These are phyloP conservation scores for Pararge aegeria DNA, from an alignment of 1,140 invertebrate genomes.

Conservation along the genomic window DNA sequence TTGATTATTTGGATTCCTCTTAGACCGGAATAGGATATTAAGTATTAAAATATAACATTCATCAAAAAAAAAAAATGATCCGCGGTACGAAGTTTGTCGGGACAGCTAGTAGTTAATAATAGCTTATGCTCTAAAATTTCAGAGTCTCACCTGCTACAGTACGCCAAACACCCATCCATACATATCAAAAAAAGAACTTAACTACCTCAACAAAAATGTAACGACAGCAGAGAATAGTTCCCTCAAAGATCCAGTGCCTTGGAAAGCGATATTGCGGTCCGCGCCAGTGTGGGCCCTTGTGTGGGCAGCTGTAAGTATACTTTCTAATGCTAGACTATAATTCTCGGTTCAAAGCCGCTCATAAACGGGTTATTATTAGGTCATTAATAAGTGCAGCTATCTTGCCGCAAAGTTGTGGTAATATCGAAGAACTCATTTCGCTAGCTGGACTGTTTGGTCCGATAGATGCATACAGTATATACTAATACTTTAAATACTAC, in stretches of 20 bases:
- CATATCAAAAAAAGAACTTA: constrained; percentile 89
- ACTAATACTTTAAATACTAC: too few relatives aligned
- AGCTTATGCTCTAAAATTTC: constrained; percentile 31
- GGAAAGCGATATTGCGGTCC: constrained; percentile 87
- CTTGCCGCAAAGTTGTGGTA: too few relatives aligned
- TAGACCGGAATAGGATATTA: too few relatives aligned
- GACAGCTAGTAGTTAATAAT: neutral
- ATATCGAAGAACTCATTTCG: too few relatives aligned
- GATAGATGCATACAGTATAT: too few relatives aligned
- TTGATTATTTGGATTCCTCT: too few relatives aligned
- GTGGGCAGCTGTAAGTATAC: constrained; percentile 77
- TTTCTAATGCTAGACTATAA: neutral
- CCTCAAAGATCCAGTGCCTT: constrained; percentile 82
- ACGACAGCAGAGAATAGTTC: constrained; percentile 72
- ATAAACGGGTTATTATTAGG: neutral
- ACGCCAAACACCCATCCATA: constrained; percentile 91
- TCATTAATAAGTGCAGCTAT: too few relatives aligned
- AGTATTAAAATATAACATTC: too few relatives aligned
- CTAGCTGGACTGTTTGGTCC: too few relatives aligned
- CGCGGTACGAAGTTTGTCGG: too few relatives aligned
- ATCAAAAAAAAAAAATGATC: too few relatives aligned
- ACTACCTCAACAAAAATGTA: constrained; percentile 85
- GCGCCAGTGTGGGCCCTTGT: constrained; percentile 87
- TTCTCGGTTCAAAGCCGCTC: neutral
- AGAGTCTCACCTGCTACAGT: constrained; percentile 85